Conservation (phyloP, 1,140 invertebrate species). For the Caenorhabditis tropicalis region DNA sequence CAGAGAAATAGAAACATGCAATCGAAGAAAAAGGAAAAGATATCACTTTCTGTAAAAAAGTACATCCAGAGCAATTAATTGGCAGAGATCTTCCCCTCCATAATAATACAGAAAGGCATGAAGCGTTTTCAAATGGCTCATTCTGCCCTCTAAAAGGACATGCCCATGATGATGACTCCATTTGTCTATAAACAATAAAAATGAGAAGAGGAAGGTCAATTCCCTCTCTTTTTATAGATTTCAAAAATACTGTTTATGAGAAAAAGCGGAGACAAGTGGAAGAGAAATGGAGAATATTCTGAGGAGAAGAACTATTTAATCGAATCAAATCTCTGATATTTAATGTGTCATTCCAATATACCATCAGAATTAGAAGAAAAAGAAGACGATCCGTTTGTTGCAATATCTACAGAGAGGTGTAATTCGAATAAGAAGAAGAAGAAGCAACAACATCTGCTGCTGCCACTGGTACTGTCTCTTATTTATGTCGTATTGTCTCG, state of each 20-base stretch:
- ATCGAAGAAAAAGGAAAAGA: too few relatives aligned
- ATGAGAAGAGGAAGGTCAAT: conserved; percentile 39
- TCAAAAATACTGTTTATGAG: not conserved
- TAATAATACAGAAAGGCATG: too few relatives aligned
- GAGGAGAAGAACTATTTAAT: not conserved
- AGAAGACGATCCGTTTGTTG: not conserved
- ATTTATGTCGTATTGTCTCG: conserved; percentile 42
- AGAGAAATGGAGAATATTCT: not conserved
- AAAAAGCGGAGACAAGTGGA: not conserved
- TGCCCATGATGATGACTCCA: not conserved
- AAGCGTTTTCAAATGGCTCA: conserved; percentile 18
- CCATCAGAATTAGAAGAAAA: not conserved
- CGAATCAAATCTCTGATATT: not conserved
- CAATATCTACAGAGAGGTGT: not conserved
- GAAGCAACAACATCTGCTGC: conserved; percentile 43
- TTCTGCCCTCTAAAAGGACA: conserved; percentile 29
- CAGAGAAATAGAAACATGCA: too few relatives aligned
- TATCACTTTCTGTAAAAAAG: too few relatives aligned
- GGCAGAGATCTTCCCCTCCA: too few relatives aligned
- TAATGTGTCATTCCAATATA: conserved; percentile 7
- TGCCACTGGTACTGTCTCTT: not conserved
- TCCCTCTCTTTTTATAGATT: not conserved
- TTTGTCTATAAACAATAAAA: conserved; percentile 41
- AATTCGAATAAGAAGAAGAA: conserved; percentile 23
- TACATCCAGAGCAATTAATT: too few relatives aligned